Evolutionary conservation across 2,113 vertebrate genomes (phyloP).

Genomic region (Holacanthus passer): DNA sequence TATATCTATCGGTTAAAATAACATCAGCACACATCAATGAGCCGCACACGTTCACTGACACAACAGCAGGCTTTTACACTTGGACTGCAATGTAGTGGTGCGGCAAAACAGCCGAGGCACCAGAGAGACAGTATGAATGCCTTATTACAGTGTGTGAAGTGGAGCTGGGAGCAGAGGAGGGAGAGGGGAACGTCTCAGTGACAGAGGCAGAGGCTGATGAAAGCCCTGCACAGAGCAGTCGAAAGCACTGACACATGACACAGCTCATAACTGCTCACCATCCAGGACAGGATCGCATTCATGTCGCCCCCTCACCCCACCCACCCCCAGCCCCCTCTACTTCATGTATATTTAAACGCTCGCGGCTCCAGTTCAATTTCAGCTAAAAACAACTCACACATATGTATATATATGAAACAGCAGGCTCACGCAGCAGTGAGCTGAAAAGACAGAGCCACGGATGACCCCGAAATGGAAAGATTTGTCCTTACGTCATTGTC

Average conservation of each 20-base stretch:
- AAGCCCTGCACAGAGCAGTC: slow-evolving; percentile 67
- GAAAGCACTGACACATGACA: slow-evolving; percentile 76
- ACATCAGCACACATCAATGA: slow-evolving; percentile 48
- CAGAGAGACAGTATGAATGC: slow-evolving; percentile 59
- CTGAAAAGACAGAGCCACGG: neutral
- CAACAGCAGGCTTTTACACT: slow-evolving; percentile 62
- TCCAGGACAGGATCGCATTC: slow-evolving; percentile 69
- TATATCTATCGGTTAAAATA: slow-evolving; percentile 22
- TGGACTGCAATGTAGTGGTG: slow-evolving; percentile 74
- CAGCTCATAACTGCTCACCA: slow-evolving; percentile 77
- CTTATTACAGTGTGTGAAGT: slow-evolving; percentile 73
- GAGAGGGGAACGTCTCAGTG: slow-evolving; percentile 65
- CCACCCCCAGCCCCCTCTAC: too few relatives aligned
- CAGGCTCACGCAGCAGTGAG: slow-evolving; percentile 1
- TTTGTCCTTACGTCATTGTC: slow-evolving; percentile 37
- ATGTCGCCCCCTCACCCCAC: too few relatives aligned
- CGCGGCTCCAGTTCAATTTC: slow-evolving; percentile 52
- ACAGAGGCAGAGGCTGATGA: slow-evolving; percentile 77
- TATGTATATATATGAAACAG: neutral
- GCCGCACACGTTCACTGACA: slow-evolving; percentile 45
- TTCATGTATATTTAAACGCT: slow-evolving; percentile 80
- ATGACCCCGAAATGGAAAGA: slow-evolving; percentile 48
- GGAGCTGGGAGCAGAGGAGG: slow-evolving; percentile 66
- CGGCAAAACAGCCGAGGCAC: slow-evolving; percentile 65
- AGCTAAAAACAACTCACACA: slow-evolving; percentile 41